Conservation (phyloP, 2,888 invertebrate genomes). For the Caenorhabditis sp. region DNA sequence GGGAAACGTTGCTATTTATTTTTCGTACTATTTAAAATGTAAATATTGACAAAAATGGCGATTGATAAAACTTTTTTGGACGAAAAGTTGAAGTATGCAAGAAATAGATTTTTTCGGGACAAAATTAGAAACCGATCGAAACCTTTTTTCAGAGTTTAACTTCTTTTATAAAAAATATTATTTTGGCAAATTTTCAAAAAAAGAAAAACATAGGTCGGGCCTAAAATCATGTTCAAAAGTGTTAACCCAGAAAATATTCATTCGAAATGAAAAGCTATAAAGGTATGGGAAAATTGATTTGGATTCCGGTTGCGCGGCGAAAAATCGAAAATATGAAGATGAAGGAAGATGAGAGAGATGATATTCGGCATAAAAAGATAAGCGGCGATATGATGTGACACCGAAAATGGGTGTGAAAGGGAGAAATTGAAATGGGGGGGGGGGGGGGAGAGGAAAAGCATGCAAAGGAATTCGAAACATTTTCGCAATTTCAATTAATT, state of each 20-base stretch:
- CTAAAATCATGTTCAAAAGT: too few relatives aligned
- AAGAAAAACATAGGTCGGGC: too few relatives aligned
- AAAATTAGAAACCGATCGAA: neutral
- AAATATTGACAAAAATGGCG: too few relatives aligned
- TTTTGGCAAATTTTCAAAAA: too few relatives aligned
- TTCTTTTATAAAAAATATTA: too few relatives aligned
- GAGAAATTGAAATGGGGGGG: constrained; percentile 8
- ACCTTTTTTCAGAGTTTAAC: neutral
- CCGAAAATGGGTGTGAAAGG: neutral
- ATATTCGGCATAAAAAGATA: constrained; percentile 2
- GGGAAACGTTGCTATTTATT: too few relatives aligned
- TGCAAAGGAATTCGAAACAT: constrained; percentile 6
- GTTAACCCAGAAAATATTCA: too few relatives aligned
- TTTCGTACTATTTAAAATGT: too few relatives aligned
- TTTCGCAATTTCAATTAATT: neutral
- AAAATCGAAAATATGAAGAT: neutral
- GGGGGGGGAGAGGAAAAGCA: constrained; percentile 12
- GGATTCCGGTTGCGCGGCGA: too few relatives aligned
- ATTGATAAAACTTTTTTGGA: neutral
- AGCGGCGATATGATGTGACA: neutral
- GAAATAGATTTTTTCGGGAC: neutral
- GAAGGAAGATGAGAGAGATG: constrained; percentile 11
- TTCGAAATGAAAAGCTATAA: constrained; percentile 1
- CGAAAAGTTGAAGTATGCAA: neutral
- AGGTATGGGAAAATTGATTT: too few relatives aligned